Evolutionary conservation across 2,113 vertebrate species (phyloP), one percentile per base, ranked within the genome.

Genomic region (Triplophysa dalaica): DNA sequence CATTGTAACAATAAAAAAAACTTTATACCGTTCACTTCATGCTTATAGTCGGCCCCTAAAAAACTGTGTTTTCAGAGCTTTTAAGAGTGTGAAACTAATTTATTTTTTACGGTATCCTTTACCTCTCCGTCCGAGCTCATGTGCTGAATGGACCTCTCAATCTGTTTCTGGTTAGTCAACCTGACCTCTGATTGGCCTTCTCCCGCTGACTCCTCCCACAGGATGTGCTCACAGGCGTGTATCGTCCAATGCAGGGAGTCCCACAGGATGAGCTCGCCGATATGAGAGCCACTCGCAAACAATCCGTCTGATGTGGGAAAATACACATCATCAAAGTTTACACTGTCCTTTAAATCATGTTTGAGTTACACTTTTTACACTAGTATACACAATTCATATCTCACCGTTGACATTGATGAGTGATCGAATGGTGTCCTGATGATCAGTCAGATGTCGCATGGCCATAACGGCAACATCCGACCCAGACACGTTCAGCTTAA

Each of bases 191-290:
- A 86, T 73, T 95, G 94, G 21, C 84, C 3, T 54, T 90, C 90
- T 79, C 85, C 74, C 29, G 92, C 92, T 2, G 93, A 86, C 87
- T 94, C 92, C 87, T 95, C 93, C 94, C 95, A 96, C 83, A 95
- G 92, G 85, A 93, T 95, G 83, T 90, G 90, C 75, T 98, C 95
- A 54, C 90, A 94, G 38, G 91, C 93, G 82, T 93, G 89, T 66
- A 94, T 82, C 17, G 91, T 94, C 94, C 95, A 99, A 26, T 96
- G 93, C 61, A 94, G 61, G 0, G 93, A 87, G 78, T 98, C 94
- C 98, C 98, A 99, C 68, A 98, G 74, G 84, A 98, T 95, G 87
- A 99, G 81, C 86, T 99, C 98, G 10, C 98, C 97, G 0, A 93
- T 84, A 0, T 98, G 94, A 78, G 96, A 99, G 43, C 98, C 96